Percentiles rank a stretch among this genome's conserved stretches.
Conservation (phyloP, 2,888 invertebrate species). For the Teleogryllus oceanicus region DNA sequence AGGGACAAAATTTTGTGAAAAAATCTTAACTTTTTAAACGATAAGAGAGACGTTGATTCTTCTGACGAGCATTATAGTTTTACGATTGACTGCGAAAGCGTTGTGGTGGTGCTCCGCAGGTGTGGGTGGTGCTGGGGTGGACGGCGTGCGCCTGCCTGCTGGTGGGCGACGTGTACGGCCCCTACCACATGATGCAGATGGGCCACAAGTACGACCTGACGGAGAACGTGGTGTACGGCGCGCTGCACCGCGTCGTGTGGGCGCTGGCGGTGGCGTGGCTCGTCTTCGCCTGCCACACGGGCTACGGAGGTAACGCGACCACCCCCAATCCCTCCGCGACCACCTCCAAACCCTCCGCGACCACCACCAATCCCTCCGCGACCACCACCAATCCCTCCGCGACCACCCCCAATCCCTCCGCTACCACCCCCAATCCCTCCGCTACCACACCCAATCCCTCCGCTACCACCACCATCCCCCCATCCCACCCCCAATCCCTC, state of each 20-base stretch:
- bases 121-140: not conserved
- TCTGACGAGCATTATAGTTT: no score
- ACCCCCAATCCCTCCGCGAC: no score
- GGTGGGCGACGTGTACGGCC: slow-evolving; percentile 53
- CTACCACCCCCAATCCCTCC: no score
- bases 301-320: slow-evolving; percentile 50
- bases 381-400: no score
- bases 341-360: no score
- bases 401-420: not conserved
- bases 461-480: no score
- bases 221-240: slow-evolving; percentile 62
- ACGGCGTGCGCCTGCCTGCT: slow-evolving; percentile 60
- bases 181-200: slow-evolving; percentile 25
- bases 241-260: slow-evolving; percentile 61
- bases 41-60: no score
- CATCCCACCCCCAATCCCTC: no score
- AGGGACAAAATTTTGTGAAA: no score
- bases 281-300: slow-evolving; percentile 59
- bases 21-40: no score
- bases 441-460: no score
- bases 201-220: slow-evolving; percentile 59
- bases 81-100: not conserved
- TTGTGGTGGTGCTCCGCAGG: not conserved
- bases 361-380: no score
- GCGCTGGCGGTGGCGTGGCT: slow-evolving; percentile 61